Evolutionary conservation across 2,797 vertebrate genomes (phyloP).

Genomic region (Sternotherus odoratus): DNA sequence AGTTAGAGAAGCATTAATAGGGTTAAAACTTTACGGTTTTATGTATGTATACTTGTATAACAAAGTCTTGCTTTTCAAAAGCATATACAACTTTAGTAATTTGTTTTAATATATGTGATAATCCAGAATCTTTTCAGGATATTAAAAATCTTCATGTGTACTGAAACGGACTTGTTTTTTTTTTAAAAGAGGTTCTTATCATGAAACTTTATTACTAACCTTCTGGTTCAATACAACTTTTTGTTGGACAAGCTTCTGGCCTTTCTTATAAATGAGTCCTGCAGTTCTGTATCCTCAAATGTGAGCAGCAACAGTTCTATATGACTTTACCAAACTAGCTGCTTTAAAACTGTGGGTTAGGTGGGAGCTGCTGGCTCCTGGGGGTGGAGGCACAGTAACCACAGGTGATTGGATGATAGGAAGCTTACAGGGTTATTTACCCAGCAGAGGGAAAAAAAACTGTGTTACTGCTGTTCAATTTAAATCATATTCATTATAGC

Average conservation of each 20-base stretch:
- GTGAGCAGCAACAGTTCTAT: constrained; percentile 29
- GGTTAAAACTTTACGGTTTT: neutral
- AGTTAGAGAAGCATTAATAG: neutral
- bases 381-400: constrained; percentile 67
- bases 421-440: constrained; percentile 24
- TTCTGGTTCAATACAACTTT: constrained; percentile 57
- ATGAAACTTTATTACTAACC: constrained; percentile 34
- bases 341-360: constrained; percentile 35
- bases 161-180: neutral
- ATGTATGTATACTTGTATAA: neutral
- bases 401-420: constrained; percentile 70
- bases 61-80: constrained; percentile 7
- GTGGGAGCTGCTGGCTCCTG: neutral
- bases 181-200: neutral
- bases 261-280: constrained; percentile 9
- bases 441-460: neutral
- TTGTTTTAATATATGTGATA: neutral
- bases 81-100: neutral
- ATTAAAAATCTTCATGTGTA: neutral
- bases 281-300: constrained; percentile 6
- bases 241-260: constrained; percentile 19
- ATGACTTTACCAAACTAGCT: constrained; percentile 47
- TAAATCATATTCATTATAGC: constrained; percentile 11
- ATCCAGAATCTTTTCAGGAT: neutral
- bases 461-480: neutral